Percentiles rank a stretch among this genome's conserved stretches.
These are phyloP conservation scores for Saxidomus purpurata DNA, from an alignment of 1,140 invertebrate genomes.

Conservation along the genomic window DNA sequence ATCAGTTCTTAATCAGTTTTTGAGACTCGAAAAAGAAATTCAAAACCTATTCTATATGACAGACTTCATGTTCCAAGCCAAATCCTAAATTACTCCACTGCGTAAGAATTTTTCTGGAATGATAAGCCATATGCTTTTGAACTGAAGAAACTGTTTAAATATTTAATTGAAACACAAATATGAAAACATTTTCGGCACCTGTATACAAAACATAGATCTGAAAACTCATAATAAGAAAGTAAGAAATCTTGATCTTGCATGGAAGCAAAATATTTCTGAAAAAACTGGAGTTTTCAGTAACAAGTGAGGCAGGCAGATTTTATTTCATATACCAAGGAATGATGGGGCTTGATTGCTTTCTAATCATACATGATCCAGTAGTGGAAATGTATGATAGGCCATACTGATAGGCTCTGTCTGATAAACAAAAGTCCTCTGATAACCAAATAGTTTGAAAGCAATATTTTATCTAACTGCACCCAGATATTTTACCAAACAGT, in stretches of 20 bases:
- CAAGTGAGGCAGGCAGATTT: background rate
- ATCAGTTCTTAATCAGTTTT: background rate
- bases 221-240: background rate
- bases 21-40: background rate
- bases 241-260: too few species aligned
- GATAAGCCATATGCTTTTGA: slow-evolving; percentile 26
- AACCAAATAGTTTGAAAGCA: background rate
- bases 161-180: background rate
- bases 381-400: background rate
- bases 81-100: background rate
- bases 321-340: background rate
- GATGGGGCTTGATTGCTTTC: slow-evolving; percentile 1
- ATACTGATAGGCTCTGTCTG: background rate
- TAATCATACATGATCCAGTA: slow-evolving; percentile 19
- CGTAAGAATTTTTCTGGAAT: background rate
- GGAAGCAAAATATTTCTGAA: too few species aligned
- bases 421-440: slow-evolving; percentile 14
- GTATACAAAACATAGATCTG: background rate
- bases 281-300: background rate
- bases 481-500: background rate
- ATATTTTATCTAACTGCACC: slow-evolving; percentile 36
- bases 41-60: slow-evolving; percentile 5
- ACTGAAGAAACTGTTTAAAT: background rate
- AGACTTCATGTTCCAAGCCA: background rate
- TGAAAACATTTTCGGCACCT: background rate